phyloP scores from a whole-genome alignment of 30 jellyfish, hydroid and myxozoan genomes.

The Turritopsis dohrnii region DNA sequence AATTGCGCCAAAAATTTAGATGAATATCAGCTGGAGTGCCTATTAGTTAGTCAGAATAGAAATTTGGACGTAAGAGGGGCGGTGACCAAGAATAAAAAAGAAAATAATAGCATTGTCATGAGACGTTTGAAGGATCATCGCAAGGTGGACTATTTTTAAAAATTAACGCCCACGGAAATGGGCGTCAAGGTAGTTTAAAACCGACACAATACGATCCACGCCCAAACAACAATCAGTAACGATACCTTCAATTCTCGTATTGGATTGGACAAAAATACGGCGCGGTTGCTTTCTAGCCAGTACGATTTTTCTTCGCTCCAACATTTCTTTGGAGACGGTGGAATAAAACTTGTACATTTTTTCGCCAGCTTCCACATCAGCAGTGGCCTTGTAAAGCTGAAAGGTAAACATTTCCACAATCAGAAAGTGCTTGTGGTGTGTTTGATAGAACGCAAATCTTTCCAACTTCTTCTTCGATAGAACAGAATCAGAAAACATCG shows the following conservation, averaged over 20 bases:
- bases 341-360: conserved; percentile 76
- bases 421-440: no score
- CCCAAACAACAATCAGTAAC: not conserved
- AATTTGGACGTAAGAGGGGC: no score
- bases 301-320: conserved; percentile 63
- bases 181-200: no score
- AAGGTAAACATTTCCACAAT: not conserved
- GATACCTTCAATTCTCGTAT: conserved; percentile 66
- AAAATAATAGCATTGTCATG: not conserved
- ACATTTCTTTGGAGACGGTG: conserved; percentile 43
- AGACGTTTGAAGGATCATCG: not conserved
- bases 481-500: no score
- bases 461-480: no score
- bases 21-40: no score
- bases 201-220: no score
- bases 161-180: no score
- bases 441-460: no score
- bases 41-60: no score
- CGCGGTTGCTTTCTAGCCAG: conserved; percentile 86
- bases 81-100: no score
- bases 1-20: no score
- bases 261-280: conserved; percentile 81
- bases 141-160: not conserved
- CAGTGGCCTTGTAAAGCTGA: conserved; percentile 87
- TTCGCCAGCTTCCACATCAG: conserved; percentile 66